Percentiles rank a stretch among this genome's conserved stretches.
phyloP scores from a whole-genome alignment of 2,113 vertebrate genomes.

The Ceyx margarethae region DNA sequence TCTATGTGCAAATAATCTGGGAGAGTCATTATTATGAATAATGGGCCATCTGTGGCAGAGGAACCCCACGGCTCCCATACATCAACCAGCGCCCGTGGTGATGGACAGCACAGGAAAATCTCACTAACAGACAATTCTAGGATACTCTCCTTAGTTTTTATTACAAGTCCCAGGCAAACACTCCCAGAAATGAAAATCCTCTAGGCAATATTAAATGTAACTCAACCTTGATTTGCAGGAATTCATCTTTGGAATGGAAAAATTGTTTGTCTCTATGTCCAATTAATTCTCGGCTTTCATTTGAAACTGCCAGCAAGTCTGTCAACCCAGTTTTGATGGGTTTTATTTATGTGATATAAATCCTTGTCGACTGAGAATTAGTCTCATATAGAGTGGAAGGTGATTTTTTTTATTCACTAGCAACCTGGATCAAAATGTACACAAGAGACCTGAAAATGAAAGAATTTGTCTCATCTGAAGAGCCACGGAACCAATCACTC shows the following conservation, averaged over 20 bases:
- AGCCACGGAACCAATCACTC: background rate
- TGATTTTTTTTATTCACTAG: background rate
- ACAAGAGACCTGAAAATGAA: background rate
- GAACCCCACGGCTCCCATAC: background rate
- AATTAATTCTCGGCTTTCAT: slow-evolving; percentile 46
- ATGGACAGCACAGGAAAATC: background rate
- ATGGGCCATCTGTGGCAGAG: background rate
- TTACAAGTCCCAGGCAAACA: background rate
- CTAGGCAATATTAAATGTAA: slow-evolving; percentile 37
- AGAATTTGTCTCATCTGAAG: background rate
- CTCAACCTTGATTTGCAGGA: slow-evolving; percentile 18
- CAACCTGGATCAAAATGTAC: background rate
- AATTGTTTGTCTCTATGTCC: slow-evolving; percentile 13
- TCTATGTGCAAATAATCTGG: background rate
- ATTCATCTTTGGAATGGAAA: background rate
- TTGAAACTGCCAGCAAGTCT: slow-evolving; percentile 18
- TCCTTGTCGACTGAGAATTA: background rate
- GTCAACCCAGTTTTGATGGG: background rate
- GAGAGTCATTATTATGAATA: background rate
- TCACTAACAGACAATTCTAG: background rate
- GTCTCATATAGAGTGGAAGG: background rate
- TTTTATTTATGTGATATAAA: slow-evolving; percentile 23
- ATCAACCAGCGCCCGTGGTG: background rate
- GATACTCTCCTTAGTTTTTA: background rate
- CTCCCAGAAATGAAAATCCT: slow-evolving; percentile 14